Evolutionary conservation across 1,140 invertebrate species (phyloP).

Genomic region (Chironomus tepperi): DNA sequence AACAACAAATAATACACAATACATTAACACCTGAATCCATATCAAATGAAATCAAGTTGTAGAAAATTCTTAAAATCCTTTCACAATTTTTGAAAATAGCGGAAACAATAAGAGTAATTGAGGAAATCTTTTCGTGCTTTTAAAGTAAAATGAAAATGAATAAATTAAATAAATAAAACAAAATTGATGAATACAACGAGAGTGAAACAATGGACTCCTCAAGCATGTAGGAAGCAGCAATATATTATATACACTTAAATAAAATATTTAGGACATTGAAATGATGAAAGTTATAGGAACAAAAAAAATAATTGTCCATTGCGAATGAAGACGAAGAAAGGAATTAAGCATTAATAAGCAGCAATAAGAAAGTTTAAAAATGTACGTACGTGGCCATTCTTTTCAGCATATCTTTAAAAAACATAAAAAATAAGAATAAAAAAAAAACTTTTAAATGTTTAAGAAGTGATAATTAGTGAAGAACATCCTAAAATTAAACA

Average conservation of each 20-base stretch:
- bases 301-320: too few species aligned
- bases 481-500: not conserved
- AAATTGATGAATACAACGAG: not conserved
- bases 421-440: not conserved
- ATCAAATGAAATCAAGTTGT: not conserved
- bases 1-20: not conserved
- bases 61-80: not conserved
- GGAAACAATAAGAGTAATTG: too few species aligned
- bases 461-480: not conserved
- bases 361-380: not conserved
- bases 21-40: not conserved
- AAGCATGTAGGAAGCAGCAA: not conserved
- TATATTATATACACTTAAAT: conserved; percentile 1
- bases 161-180: too few species aligned
- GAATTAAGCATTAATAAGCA: not conserved
- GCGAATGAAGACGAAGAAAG: too few species aligned
- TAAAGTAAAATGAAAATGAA: too few species aligned
- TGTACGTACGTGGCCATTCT: conserved; percentile 11
- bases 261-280: too few species aligned
- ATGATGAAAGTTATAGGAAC: too few species aligned
- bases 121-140: too few species aligned
- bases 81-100: too few species aligned
- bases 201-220: not conserved
- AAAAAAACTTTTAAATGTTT: not conserved
- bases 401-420: not conserved